Conservation (phyloP, 2,888 invertebrate species). For the Boloria euphrosyne region DNA sequence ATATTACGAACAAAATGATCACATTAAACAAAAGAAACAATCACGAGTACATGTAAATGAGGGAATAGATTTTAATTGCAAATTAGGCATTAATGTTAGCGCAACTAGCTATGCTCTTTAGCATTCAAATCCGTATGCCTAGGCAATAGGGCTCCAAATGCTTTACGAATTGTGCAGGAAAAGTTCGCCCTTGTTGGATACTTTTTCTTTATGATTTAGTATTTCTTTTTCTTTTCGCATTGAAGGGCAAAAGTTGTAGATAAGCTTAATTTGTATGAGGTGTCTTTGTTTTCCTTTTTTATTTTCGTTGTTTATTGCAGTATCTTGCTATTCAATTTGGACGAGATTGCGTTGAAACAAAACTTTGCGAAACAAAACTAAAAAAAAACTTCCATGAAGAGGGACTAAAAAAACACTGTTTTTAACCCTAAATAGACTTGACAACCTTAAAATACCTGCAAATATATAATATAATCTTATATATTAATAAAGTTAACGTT, state of each 20-base stretch:
- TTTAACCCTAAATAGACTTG: too few species aligned
- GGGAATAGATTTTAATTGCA: slow-evolving; percentile 33
- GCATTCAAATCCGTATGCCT: neutral
- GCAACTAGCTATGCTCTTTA: neutral
- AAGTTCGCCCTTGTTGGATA: slow-evolving; percentile 21
- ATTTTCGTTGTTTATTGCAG: neutral
- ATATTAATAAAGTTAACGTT: neutral
- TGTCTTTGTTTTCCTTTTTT: slow-evolving; percentile 22
- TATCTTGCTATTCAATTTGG: slow-evolving; percentile 2
- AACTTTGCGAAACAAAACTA: too few species aligned
- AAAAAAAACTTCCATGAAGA: too few species aligned
- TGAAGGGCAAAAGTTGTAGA: slow-evolving; percentile 30
- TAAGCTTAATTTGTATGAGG: slow-evolving; percentile 22
- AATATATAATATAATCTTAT: neutral
- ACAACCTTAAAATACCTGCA: neutral
- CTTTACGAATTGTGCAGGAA: slow-evolving; percentile 3
- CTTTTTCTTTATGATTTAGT: slow-evolving; percentile 33
- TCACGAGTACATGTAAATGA: slow-evolving; percentile 30
- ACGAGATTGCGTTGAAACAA: neutral
- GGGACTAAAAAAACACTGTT: too few species aligned
- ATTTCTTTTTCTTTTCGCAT: slow-evolving; percentile 21
- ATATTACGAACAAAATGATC: slow-evolving; percentile 23
- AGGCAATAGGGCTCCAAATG: slow-evolving; percentile 16
- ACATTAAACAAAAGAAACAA: slow-evolving; percentile 30
- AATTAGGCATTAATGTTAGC: slow-evolving; percentile 29